Evolutionary conservation across 2,888 invertebrate genomes (phyloP).

Genomic region (Catocala nupta): DNA sequence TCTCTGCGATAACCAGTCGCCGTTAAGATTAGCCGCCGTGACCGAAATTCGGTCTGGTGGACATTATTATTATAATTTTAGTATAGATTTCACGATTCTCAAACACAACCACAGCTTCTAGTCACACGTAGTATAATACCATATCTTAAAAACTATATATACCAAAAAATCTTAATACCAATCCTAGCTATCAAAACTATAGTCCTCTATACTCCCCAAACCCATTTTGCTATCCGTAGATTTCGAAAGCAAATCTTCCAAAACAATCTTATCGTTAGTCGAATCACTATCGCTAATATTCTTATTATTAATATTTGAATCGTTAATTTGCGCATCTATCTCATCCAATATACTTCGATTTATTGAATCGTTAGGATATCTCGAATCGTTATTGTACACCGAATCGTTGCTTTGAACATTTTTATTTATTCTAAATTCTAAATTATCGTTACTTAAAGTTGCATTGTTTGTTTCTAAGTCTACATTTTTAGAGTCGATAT

Average conservation of each 20-base stretch:
- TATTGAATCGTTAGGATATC: too few relatives aligned
- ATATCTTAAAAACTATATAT: background rate
- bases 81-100: too few relatives aligned
- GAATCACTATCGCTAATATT: slow-evolving; percentile 1
- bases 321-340: background rate
- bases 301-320: slow-evolving; percentile 5
- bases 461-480: background rate
- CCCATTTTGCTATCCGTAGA: background rate
- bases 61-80: too few relatives aligned
- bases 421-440: too few relatives aligned
- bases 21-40: too few relatives aligned
- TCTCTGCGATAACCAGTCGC: too few relatives aligned
- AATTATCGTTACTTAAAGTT: background rate
- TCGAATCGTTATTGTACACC: too few relatives aligned
- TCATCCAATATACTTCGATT: too few relatives aligned
- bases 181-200: slow-evolving; percentile 16
- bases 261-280: slow-evolving; percentile 2
- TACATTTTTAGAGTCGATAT: background rate
- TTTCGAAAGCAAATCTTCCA: slow-evolving; percentile 11
- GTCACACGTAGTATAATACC: background rate
- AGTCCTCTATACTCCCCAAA: slow-evolving; percentile 15
- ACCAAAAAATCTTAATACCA: background rate
- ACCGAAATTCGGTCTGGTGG: too few relatives aligned
- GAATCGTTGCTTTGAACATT: too few relatives aligned
- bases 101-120: background rate